phyloP scores from a whole-genome alignment of 1,140 invertebrate species.

The Nephotettix cincticeps region DNA sequence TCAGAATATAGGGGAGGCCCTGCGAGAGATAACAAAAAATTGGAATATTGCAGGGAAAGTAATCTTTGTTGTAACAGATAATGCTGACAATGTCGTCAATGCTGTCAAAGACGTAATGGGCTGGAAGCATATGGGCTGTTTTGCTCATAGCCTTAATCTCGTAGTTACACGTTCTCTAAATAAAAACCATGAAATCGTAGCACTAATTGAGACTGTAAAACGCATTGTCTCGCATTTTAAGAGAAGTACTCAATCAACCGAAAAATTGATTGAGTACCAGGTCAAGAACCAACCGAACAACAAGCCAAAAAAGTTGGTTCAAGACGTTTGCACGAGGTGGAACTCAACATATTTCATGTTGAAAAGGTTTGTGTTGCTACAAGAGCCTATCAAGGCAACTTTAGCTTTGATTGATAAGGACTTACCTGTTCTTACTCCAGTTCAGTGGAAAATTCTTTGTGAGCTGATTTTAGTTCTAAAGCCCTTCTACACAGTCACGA shows the following conservation, averaged over 20 bases:
- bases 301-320: conserved; percentile 1
- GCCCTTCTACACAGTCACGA: conserved; percentile 6
- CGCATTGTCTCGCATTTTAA: neutral
- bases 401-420: conserved; percentile 10
- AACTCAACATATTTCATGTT: conserved; percentile 14
- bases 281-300: neutral
- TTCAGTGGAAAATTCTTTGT: neutral
- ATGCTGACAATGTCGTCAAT: conserved; percentile 35
- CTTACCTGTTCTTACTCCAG: neutral
- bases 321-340: conserved; percentile 3
- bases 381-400: neutral
- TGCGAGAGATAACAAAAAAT: conserved; percentile 32
- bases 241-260: conserved; percentile 1
- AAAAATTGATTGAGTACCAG: conserved; percentile 11
- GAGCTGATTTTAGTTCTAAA: neutral
- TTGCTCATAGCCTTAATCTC: conserved; percentile 33
- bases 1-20: neutral
- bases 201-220: neutral
- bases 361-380: neutral
- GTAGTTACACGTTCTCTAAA: conserved; percentile 30
- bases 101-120: conserved; percentile 20
- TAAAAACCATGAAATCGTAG: conserved; percentile 34
- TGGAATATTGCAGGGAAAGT: conserved; percentile 40
- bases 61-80: conserved; percentile 37
- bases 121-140: conserved; percentile 36